Base-by-base conservation (phyloP, 2,113 vertebrate species). In the Phasianus colchicus region DNA sequence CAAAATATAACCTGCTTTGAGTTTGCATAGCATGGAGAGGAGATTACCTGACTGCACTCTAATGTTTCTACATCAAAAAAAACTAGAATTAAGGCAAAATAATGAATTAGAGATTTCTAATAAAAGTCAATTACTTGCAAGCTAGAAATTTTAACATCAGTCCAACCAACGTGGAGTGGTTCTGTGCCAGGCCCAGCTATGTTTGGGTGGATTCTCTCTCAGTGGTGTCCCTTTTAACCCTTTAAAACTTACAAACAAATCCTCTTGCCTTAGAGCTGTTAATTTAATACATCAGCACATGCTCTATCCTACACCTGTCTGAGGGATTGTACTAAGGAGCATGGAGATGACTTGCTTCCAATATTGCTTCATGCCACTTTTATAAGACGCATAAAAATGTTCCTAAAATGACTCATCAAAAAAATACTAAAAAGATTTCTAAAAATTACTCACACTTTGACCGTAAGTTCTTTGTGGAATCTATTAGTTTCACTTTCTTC, bases 21-120 rank as follows among this genome's bases (percentile, higher is more conserved):
- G 27, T 52, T 54, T 94, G 76, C 29, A 70, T 82, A 83, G 52
- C 50, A 40, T 17, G n/a, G n/a, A 84, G 14, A 72, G 55, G 75
- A 79, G 30, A 5, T 83, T 74, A 66, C 11, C 40, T 70, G 34
- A 42, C 43, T 71, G 27, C 14, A 19, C 65, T 45, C 36, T 70
- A 64, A 63, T 27, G 84, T 71, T 92, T 84, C 58, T 77, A 47
- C 40, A 92, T 96, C 80, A 92, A 20, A 40, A 40, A 71, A 74
- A 52, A 57, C 54, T 93, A 71, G 94, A 89, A 86, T 52, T 32
- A 90, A 83, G 65, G 61, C 32, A 95, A 95, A 96, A 83, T 22
- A 63, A 25, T 30, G 21, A 93, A 77, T 69, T 72, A 58, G 88
- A 73, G 5, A 77, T 74, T 90, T 75, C 30, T 88, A 34, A 87